Conservation (phyloP, 2,797 vertebrate genomes). For the Spondyliosoma cantharus region DNA sequence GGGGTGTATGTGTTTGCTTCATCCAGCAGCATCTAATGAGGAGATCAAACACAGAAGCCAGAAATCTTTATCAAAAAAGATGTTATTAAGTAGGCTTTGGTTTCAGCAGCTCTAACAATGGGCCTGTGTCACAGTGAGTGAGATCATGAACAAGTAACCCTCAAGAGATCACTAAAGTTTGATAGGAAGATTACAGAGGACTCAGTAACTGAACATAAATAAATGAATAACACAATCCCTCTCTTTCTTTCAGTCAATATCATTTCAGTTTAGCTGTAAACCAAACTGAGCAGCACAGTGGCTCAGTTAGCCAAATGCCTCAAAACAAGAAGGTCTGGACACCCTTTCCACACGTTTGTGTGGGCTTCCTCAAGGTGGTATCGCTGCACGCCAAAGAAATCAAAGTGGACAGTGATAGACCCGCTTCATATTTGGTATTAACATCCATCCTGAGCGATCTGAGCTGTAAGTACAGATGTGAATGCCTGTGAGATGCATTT, state of each 20-base stretch:
- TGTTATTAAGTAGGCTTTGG: not conserved
- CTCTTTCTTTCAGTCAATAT: not conserved
- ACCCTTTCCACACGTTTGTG: not conserved
- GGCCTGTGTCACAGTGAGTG: not conserved
- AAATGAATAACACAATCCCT: conserved; percentile 4
- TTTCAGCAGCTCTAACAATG: conserved; percentile 21
- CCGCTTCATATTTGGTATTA: too few relatives aligned
- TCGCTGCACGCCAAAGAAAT: too few relatives aligned
- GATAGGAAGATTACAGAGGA: not conserved
- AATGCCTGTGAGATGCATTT: too few relatives aligned
- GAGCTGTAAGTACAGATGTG: too few relatives aligned
- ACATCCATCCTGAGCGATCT: too few relatives aligned
- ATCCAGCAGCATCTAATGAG: conserved; percentile 45
- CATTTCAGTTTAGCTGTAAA: not conserved
- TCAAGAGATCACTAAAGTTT: not conserved
- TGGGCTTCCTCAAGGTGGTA: too few relatives aligned
- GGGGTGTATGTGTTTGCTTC: conserved; percentile 1
- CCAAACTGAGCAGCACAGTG: too few relatives aligned
- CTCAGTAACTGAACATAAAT: not conserved
- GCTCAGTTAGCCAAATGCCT: not conserved
- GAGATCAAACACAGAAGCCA: conserved; percentile 31
- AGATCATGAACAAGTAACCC: not conserved
- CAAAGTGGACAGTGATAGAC: too few relatives aligned
- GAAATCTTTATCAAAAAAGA: conserved; percentile 24
- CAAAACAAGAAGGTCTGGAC: not conserved